Base-by-base conservation (phyloP, 2,797 vertebrate genomes). In the Crocidura indochinensis region DNA sequence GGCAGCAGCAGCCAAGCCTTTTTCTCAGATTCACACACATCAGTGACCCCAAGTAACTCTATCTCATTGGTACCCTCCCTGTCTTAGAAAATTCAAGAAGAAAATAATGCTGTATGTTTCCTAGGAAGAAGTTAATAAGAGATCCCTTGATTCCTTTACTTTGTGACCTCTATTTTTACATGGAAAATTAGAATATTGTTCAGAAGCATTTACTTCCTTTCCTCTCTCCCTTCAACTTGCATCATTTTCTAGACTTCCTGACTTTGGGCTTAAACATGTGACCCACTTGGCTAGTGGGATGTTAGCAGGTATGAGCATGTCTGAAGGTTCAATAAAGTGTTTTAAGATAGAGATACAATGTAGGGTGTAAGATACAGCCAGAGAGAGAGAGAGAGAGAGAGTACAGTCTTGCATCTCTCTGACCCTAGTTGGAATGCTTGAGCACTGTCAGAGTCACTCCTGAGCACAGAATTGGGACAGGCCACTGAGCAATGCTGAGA, bases 221-320 rank as follows among this genome's bases (percentile, higher is more conserved):
- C 64, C 64, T 3, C 27, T 8, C 62, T 22, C 26, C 64, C 64
- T 27, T 26, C 64, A 65, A 19, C 22, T 20, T 6, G 1, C 56
- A 60, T 20, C 22, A 60, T 20, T 60, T 60, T 20, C 56, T 60
- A 20, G 56, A 22, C 56, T 15, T 60, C 56, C 56, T 62, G 74
- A 56, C 44, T 31, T 72, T 8, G 22, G 26, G 10, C 5, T 38
- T 88, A 84, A 20, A 26, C 68, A 67, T 31, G 38, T 38, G 74
- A 90, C 68, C 79, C 69, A 68, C 44, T 91, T 90, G 29, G 24
- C 72, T 74, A 86, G 68, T 20, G 9, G 31, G 29, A 64, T 78
- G 17, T 77, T 82, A 80, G 20, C 17, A 46, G 2, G 6, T 60
- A 60, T 8, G 75, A 51, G 22, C 2, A 9, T 17, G 11, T 27